phyloP scores from a whole-genome alignment of 2,888 invertebrate species.

The Pantelozetes paolii region DNA sequence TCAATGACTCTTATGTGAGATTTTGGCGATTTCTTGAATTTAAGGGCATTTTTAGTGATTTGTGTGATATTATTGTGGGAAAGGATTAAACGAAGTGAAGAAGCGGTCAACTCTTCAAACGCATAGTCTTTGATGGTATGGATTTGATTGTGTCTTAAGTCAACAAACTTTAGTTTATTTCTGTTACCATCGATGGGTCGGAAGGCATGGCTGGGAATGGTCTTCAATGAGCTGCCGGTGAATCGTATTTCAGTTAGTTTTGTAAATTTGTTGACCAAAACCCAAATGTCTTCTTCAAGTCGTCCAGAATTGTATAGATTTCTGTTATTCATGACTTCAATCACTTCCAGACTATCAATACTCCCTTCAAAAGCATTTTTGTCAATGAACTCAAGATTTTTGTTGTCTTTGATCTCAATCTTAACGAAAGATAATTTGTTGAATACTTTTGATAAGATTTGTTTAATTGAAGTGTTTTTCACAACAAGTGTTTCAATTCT shows the following conservation, averaged over 20 bases:
- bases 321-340: neutral
- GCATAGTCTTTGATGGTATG: neutral
- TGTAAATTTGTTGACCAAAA: neutral
- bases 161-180: neutral
- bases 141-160: neutral
- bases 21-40: slow-evolving; percentile 8
- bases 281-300: slow-evolving; percentile 3
- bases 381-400: neutral
- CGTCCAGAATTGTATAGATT: neutral
- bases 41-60: neutral
- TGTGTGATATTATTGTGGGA: neutral
- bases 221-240: neutral
- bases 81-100: neutral
- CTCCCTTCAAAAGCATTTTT: slow-evolving; percentile 12
- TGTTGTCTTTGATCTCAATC: slow-evolving; percentile 9
- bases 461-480: neutral
- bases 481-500: neutral
- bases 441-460: neutral
- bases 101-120: neutral
- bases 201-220: slow-evolving; percentile 6
- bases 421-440: neutral
- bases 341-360: neutral
- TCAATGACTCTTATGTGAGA: neutral
- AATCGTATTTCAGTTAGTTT: neutral
- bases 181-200: neutral